A percentile compares a stretch with the other conserved stretches of the same genome.
Evolutionary conservation across 23 tunicate genomes (phyloP).

Genomic region (Ascidia mentula): DNA sequence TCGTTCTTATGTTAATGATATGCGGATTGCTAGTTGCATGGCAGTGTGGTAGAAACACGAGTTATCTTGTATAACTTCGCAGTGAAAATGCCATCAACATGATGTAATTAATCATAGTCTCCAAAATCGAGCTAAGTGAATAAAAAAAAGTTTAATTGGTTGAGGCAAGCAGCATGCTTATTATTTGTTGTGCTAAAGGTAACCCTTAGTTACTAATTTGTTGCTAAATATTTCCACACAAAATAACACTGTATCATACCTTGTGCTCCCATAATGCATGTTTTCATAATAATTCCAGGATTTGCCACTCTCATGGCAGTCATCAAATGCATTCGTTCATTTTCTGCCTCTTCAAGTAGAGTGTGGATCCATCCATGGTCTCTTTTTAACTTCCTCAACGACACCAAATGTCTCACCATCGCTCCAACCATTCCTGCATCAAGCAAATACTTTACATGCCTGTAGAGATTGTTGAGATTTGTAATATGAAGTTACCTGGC

Average conservation of each 20-base stretch:
- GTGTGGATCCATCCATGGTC: constrained; percentile 97
- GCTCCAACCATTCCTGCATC: constrained; percentile 98
- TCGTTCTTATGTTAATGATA: no score
- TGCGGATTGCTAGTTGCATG: no score
- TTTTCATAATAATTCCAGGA: constrained; percentile 80
- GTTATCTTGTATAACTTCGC: no score
- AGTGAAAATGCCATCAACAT: no score
- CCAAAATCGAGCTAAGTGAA: no score
- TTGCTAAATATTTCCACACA: neutral
- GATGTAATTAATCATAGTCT: no score
- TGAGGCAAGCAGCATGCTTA: no score
- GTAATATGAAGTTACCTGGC: constrained; percentile 40
- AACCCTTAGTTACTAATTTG: no score
- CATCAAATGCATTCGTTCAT: constrained; percentile 93
- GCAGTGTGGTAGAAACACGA: no score
- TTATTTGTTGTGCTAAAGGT: no score
- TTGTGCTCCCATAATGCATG: constrained; percentile 56
- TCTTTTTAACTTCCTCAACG: constrained; percentile 64
- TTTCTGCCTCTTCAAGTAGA: constrained; percentile 86
- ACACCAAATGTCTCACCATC: constrained; percentile 84
- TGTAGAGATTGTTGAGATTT: neutral
- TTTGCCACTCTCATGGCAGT: constrained; percentile 88
- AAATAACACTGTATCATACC: constrained; percentile 12
- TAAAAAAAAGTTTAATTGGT: no score
- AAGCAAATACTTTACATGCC: neutral